These are phyloP conservation scores for Sinocyclocheilus grahami DNA, from an alignment of 2,113 vertebrate species.

Conservation along the genomic window DNA sequence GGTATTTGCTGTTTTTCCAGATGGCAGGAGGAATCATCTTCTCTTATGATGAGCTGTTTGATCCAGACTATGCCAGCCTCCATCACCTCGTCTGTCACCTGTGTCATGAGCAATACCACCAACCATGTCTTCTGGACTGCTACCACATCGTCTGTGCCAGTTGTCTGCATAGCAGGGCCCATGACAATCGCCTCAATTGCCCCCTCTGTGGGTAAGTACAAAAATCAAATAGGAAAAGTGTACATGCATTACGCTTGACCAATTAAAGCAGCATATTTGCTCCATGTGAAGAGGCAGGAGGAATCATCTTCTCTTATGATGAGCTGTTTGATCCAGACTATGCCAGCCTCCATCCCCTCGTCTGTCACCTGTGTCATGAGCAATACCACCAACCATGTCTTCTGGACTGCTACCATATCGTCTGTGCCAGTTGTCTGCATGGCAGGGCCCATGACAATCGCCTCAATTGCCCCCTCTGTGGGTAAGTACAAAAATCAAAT, in stretches of 20 bases:
- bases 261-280: background rate
- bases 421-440: constrained; percentile 86
- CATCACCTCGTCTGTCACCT: constrained; percentile 89
- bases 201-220: constrained; percentile 87
- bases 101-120: constrained; percentile 86
- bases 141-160: constrained; percentile 90
- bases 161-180: constrained; percentile 82
- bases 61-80: constrained; percentile 77
- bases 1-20: constrained; percentile 54
- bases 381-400: constrained; percentile 88
- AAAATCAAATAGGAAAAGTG: constrained; percentile 20
- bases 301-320: constrained; percentile 80
- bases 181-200: constrained; percentile 80
- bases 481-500: constrained; percentile 73
- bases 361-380: constrained; percentile 87
- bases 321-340: constrained; percentile 77
- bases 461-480: constrained; percentile 86
- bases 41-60: constrained; percentile 73
- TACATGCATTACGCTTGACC: background rate
- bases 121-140: constrained; percentile 89
- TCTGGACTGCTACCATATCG: constrained; percentile 92
- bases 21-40: constrained; percentile 87
- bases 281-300: constrained; percentile 71
- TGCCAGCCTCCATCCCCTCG: constrained; percentile 81
- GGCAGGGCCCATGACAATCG: constrained; percentile 78